These are phyloP conservation scores for Galendromus occidentalis DNA, from an alignment of 1,140 invertebrate species.

Conservation along the genomic window DNA sequence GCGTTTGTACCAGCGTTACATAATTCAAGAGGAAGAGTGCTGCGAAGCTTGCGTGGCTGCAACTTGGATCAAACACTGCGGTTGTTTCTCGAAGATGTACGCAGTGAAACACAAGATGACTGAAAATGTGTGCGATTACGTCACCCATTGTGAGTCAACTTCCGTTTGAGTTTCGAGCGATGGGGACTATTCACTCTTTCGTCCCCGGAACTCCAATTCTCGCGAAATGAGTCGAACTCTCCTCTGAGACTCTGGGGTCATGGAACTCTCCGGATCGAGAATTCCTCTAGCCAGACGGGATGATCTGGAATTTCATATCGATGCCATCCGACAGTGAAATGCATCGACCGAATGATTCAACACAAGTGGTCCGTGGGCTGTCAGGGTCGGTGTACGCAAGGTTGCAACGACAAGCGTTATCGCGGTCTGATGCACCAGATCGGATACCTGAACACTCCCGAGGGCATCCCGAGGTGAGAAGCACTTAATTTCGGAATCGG, in stretches of 20 bases:
- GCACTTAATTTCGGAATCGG: too few relatives aligned
- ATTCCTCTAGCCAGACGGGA: too few relatives aligned
- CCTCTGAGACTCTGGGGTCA: too few relatives aligned
- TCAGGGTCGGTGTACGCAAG: background rate
- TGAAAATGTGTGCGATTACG: background rate
- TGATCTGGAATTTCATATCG: too few relatives aligned
- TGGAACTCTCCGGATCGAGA: too few relatives aligned
- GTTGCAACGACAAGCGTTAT: background rate
- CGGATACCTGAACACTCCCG: background rate
- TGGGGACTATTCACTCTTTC: background rate
- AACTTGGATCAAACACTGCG: conserved; percentile 6
- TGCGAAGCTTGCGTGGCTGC: conserved; percentile 5
- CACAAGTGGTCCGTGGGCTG: background rate
- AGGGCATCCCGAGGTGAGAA: background rate
- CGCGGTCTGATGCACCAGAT: conserved; percentile 6
- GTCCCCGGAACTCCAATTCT: too few relatives aligned
- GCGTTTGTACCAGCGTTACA: background rate
- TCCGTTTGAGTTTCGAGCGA: background rate
- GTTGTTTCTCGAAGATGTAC: conserved; percentile 8
- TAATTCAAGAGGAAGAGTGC: background rate
- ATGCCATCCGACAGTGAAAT: background rate
- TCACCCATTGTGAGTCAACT: background rate
- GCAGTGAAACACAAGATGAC: background rate
- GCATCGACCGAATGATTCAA: conserved; percentile 6
- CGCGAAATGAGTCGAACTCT: too few relatives aligned